Base-by-base conservation (phyloP, 2,888 invertebrate genomes). In the Kuschelorhynchus macadamiae region DNA sequence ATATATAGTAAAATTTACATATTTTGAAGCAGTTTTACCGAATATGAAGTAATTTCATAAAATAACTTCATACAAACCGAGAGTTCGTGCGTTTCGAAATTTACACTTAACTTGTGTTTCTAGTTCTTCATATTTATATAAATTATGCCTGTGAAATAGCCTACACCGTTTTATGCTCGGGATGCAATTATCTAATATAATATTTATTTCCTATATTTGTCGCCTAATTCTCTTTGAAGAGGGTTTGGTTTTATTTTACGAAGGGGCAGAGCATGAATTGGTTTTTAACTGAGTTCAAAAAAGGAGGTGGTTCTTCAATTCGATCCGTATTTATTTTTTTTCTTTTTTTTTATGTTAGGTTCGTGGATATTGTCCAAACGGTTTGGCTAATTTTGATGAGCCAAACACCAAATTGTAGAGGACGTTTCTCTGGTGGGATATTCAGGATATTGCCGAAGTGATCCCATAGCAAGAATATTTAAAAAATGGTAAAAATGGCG, bases 81-180 rank as follows among this genome's bases (percentile, higher is more conserved):
- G 49, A 64, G 59, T 66, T 66, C 66, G 66, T 66, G 55, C 46
- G 60, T 60, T 66, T 20, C 47, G 14, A 66, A 66, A 66, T 66
- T 60, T 66, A 47, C 60, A 60, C 55, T 60, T 41, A 53, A 57
- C 57, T 57, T 50, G 59, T 65, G 57, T 59, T 57, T 65, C 33
- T 56, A 55, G 49, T 56, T 32, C 59, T 59, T 44, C 65, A 46
- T 46, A 59, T 66, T 66, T 66, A 66, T 61, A 62, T 67, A 62
- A 62, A 67, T 67, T 62, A 67, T 67, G 56, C 67, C 62, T 44
- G 30, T 50, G 49, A 67, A 67, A 62, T 67, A 67, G 39, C 44
- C 50, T 44, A 30, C 2, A 21, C 21, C 33, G 42, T 61, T 52
- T 42, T 61, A 42, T 33, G 50, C 39, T 32, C 30, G 18, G 57